Percentiles rank a stretch among this genome's conserved stretches.
These are phyloP conservation scores for Hemitrygon akajei DNA, from an alignment of 2,797 vertebrate genomes.

Conservation along the genomic window DNA sequence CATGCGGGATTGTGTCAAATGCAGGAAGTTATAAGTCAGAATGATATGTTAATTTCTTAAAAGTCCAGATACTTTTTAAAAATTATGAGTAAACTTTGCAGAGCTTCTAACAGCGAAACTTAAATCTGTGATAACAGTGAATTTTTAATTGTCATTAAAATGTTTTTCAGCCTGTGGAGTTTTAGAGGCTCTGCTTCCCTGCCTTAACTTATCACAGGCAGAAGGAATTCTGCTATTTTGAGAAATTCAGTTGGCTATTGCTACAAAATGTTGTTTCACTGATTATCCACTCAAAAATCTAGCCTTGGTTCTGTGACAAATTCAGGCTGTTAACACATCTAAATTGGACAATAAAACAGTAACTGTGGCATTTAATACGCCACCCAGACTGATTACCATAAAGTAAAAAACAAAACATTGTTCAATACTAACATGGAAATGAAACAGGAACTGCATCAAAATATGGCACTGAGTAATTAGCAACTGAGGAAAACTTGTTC, in stretches of 20 bases:
- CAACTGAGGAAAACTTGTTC: not conserved
- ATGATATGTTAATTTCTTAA: too few species aligned
- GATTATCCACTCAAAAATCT: not conserved
- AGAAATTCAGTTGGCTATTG: not conserved
- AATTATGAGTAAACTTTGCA: not conserved
- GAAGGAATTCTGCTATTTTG: not conserved
- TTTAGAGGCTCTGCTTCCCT: not conserved
- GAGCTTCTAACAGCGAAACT: not conserved
- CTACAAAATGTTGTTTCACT: not conserved
- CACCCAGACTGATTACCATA: not conserved
- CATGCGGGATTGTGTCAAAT: too few species aligned
- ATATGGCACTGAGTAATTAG: not conserved
- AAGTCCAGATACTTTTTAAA: not conserved
- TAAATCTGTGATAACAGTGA: not conserved
- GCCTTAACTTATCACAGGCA: not conserved
- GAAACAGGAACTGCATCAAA: not conserved
- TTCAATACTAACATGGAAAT: not conserved
- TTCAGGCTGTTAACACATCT: not conserved
- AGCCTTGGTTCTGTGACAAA: not conserved
- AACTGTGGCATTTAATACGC: not conserved
- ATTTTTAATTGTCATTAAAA: not conserved
- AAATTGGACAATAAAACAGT: conserved; percentile 19
- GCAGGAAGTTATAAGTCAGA: too few species aligned
- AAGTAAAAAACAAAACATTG: not conserved
- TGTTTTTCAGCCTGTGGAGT: not conserved